A percentile compares a stretch with the other conserved stretches of the same genome.
These are phyloP conservation scores for Synanthedon myopaeformis DNA, from an alignment of 2,888 invertebrate genomes.

Conservation along the genomic window DNA sequence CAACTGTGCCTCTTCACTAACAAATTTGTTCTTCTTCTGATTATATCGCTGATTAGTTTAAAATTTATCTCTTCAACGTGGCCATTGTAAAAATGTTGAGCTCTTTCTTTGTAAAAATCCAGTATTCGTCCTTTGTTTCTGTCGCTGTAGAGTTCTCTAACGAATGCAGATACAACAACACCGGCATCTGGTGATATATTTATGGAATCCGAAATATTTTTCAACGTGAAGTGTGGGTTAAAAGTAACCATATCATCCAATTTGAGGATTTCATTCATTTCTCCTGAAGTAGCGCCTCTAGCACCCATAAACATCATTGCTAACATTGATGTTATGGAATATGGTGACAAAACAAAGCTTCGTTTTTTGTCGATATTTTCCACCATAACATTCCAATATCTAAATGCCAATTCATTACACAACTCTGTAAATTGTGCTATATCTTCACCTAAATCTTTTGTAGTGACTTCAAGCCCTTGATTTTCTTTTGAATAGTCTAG, in stretches of 20 bases:
- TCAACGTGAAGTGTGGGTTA: conserved; percentile 88
- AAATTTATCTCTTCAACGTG: conserved; percentile 89
- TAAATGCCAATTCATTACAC: conserved; percentile 87
- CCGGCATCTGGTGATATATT: conserved; percentile 76
- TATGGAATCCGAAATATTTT: conserved; percentile 87
- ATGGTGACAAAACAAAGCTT: conserved; percentile 85
- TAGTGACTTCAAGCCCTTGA: conserved; percentile 83
- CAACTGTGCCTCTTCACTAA: conserved; percentile 82
- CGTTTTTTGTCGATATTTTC: conserved; percentile 79
- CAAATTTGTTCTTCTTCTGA: conserved; percentile 84
- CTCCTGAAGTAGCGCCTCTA: conserved; percentile 86
- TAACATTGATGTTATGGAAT: conserved; percentile 86
- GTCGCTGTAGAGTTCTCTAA: conserved; percentile 86
- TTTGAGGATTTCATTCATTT: conserved; percentile 88
- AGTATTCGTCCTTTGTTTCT: conserved; percentile 82
- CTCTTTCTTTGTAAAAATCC: conserved; percentile 89
- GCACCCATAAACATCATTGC: conserved; percentile 93
- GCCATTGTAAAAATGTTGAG: conserved; percentile 88
- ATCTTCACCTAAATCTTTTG: conserved; percentile 78
- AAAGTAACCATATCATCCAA: conserved; percentile 91
- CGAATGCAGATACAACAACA: conserved; percentile 83
- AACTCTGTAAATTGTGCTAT: conserved; percentile 81
- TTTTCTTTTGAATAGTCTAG: conserved; percentile 56
- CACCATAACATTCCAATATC: conserved; percentile 82
- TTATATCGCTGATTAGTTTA: conserved; percentile 83